Conservation (phyloP, 2,888 invertebrate species). For the Acronicta alni region DNA sequence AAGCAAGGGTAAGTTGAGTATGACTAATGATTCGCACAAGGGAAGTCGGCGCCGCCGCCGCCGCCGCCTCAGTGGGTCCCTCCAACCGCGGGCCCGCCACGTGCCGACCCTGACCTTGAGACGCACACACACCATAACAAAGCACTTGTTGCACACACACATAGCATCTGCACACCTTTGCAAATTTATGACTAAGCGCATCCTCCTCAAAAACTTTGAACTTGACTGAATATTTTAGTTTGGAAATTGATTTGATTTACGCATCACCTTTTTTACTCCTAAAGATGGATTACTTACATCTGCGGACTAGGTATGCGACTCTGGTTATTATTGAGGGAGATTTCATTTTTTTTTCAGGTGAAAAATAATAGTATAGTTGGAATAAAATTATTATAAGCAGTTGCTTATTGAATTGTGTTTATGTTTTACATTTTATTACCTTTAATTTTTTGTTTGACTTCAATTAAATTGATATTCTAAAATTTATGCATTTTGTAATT, state of each 20-base stretch:
- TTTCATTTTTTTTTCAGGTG: too few relatives aligned
- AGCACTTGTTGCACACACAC: conserved; percentile 53
- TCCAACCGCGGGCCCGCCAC: conserved; percentile 59
- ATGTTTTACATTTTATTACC: too few relatives aligned
- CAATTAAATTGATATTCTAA: too few relatives aligned
- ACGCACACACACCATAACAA: conserved; percentile 57
- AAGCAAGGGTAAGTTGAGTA: conserved; percentile 38
- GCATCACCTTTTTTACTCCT: too few relatives aligned
- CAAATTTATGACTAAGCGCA: conserved; percentile 3
- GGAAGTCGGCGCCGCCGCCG: conserved; percentile 35
- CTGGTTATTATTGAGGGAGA: too few relatives aligned
- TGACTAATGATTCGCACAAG: conserved; percentile 44
- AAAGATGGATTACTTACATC: too few relatives aligned
- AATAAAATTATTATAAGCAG: too few relatives aligned
- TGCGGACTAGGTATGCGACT: too few relatives aligned
- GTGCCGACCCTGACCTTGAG: conserved; percentile 80
- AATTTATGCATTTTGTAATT: too few relatives aligned
- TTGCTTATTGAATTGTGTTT: too few relatives aligned
- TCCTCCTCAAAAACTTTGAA: conserved; percentile 13
- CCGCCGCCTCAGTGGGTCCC: conserved; percentile 26
- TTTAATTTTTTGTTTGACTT: too few relatives aligned
- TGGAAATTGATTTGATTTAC: not conserved
- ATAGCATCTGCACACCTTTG: conserved; percentile 9
- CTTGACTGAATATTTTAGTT: not conserved
- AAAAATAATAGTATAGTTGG: too few relatives aligned